A percentile compares a stretch with the other conserved stretches of the same genome.
phyloP scores from a whole-genome alignment of 2,888 invertebrate genomes.

The Watsonalla cultraria region DNA sequence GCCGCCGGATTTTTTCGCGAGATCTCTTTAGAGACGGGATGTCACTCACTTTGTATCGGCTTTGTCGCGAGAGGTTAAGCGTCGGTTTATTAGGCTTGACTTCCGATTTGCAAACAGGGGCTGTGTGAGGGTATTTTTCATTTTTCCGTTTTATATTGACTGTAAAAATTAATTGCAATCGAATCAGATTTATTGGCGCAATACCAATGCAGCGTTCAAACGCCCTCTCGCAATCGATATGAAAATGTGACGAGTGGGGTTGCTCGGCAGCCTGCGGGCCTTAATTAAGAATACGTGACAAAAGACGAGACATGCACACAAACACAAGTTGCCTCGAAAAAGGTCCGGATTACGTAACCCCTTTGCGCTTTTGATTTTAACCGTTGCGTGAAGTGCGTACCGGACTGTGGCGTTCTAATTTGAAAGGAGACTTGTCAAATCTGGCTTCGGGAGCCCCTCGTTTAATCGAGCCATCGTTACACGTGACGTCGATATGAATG shows the following conservation, averaged over 20 bases:
- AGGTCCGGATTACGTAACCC: slow-evolving; percentile 77
- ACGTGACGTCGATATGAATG: slow-evolving; percentile 71
- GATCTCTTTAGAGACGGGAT: slow-evolving; percentile 71
- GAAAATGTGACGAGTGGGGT: slow-evolving; percentile 70
- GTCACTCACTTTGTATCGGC: slow-evolving; percentile 77
- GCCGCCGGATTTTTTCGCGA: slow-evolving; percentile 72
- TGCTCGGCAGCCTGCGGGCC: slow-evolving; percentile 61
- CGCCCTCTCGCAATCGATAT: slow-evolving; percentile 65
- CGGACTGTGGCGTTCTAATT: slow-evolving; percentile 65
- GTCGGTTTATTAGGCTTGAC: slow-evolving; percentile 74
- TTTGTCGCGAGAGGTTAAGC: slow-evolving; percentile 76
- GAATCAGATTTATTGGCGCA: slow-evolving; percentile 47
- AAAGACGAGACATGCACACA: slow-evolving; percentile 77
- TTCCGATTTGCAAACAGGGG: slow-evolving; percentile 72
- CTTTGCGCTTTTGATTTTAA: slow-evolving; percentile 78
- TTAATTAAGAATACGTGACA: slow-evolving; percentile 80
- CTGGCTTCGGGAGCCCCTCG: slow-evolving; percentile 73
- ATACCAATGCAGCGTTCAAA: slow-evolving; percentile 34
- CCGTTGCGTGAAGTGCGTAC: slow-evolving; percentile 71
- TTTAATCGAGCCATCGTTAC: slow-evolving; percentile 65
- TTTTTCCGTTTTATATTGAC: slow-evolving; percentile 38
- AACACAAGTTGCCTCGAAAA: slow-evolving; percentile 69
- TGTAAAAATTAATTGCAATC: slow-evolving; percentile 39
- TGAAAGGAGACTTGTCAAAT: slow-evolving; percentile 74
- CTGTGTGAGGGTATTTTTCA: slow-evolving; percentile 49